Evolutionary conservation across 2,888 invertebrate species (phyloP).

Genomic region (Penaeus monodon): DNA sequence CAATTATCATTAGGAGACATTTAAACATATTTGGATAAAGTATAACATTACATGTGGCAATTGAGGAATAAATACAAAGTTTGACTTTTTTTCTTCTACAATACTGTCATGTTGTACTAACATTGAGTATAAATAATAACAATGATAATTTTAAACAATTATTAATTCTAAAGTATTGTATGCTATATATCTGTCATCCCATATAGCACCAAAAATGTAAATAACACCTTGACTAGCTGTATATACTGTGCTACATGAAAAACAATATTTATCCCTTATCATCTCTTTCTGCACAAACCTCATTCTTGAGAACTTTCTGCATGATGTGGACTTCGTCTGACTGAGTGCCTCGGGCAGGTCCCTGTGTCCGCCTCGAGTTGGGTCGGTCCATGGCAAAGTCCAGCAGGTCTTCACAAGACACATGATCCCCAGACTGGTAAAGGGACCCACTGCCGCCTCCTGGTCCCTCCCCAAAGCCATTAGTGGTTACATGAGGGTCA

Average conservation of each 20-base stretch:
- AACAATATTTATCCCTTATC: not conserved
- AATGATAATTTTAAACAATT: too few relatives aligned
- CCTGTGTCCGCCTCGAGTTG: conserved; percentile 77
- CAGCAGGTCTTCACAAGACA: conserved; percentile 90
- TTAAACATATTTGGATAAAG: too few relatives aligned
- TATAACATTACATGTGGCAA: too few relatives aligned
- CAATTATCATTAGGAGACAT: too few relatives aligned
- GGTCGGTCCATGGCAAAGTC: conserved; percentile 89
- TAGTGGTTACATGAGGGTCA: conserved; percentile 45
- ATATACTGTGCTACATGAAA: not conserved
- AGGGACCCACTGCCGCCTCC: conserved; percentile 62
- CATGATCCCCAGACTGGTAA: conserved; percentile 79
- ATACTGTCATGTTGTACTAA: too few relatives aligned
- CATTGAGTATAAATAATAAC: too few relatives aligned
- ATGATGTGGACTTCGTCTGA: conserved; percentile 93
- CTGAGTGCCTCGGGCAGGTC: conserved; percentile 80
- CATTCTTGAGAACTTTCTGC: conserved; percentile 85
- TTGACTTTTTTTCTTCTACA: too few relatives aligned
- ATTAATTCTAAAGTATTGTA: too few relatives aligned
- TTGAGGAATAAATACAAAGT: too few relatives aligned
- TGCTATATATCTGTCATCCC: too few relatives aligned
- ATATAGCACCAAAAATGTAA: too few relatives aligned
- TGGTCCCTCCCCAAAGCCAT: conserved; percentile 55
- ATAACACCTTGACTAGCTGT: not conserved
- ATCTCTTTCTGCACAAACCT: conserved; percentile 71